Conservation (phyloP, 2,888 invertebrate genomes). For the Masnerella sp. region DNA sequence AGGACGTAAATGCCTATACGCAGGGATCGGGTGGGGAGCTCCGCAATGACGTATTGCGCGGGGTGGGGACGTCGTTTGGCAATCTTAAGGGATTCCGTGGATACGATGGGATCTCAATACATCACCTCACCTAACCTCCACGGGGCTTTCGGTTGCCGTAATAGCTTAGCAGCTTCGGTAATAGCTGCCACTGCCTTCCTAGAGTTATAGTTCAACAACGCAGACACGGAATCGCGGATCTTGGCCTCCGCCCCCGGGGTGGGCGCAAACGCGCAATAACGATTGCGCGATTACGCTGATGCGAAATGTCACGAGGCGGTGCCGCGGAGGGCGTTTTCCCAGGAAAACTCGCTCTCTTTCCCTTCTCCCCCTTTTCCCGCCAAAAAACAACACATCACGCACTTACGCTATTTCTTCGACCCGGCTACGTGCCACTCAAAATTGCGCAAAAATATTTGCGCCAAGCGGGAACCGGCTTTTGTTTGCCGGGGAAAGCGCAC, state of each 20-base stretch:
- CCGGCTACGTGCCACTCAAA: conserved; percentile 2
- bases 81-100: conserved; percentile 77
- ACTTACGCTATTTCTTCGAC: conserved; percentile 10
- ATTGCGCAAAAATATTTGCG: conserved; percentile 48
- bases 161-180: conserved; percentile 76
- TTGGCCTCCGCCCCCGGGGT: conserved; percentile 21
- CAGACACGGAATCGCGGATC: conserved; percentile 70
- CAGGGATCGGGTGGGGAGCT: not conserved
- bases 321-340: conserved; percentile 50
- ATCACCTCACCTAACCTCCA: conserved; percentile 75
- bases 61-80: conserved; percentile 75
- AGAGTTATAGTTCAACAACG: conserved; percentile 76
- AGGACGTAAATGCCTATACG: conserved; percentile 52
- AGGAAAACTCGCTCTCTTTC: conserved; percentile 9
- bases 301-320: conserved; percentile 64
- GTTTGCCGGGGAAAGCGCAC: conserved; percentile 31
- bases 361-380: not conserved
- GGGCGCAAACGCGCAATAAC: conserved; percentile 64
- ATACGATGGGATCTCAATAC: conserved; percentile 78
- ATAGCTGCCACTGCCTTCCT: conserved; percentile 75
- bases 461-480: conserved; percentile 10
- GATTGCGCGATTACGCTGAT: conserved; percentile 64
- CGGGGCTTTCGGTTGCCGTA: conserved; percentile 72
- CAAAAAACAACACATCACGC: conserved; percentile 37
- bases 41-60: conserved; percentile 74